phyloP scores from a whole-genome alignment of 1,140 invertebrate species.

The Drosophila burlai region DNA sequence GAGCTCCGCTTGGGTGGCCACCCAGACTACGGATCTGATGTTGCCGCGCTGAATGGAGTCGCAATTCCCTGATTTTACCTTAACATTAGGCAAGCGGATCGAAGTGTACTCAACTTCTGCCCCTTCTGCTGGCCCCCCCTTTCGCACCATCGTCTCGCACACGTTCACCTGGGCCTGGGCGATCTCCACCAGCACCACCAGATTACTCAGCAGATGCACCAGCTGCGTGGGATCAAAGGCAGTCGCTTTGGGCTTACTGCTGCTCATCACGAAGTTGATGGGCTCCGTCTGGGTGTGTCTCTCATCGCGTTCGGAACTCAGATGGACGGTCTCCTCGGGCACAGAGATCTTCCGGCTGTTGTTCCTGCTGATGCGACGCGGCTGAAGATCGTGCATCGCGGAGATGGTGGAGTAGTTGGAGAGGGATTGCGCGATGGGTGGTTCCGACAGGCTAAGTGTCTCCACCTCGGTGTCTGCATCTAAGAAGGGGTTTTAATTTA shows the following conservation, averaged over 20 bases:
- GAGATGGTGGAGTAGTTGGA: slow-evolving; percentile 53
- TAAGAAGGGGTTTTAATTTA: background rate
- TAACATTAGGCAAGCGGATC: slow-evolving; percentile 42
- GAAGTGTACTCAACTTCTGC: slow-evolving; percentile 47
- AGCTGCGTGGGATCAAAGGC: slow-evolving; percentile 27
- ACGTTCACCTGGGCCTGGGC: slow-evolving; percentile 57
- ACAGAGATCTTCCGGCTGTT: slow-evolving; percentile 56
- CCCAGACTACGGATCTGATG: slow-evolving; percentile 42
- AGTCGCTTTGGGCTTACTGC: background rate
- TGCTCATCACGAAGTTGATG: background rate
- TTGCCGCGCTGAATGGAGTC: slow-evolving; percentile 66
- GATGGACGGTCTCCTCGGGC: slow-evolving; percentile 78
- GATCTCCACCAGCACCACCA: slow-evolving; percentile 63
- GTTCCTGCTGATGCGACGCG: slow-evolving; percentile 45
- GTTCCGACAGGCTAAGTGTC: slow-evolving; percentile 29
- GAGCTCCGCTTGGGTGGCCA: slow-evolving; percentile 17
- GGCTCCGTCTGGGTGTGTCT: slow-evolving; percentile 52
- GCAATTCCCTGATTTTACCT: slow-evolving; percentile 56
- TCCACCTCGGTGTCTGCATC: slow-evolving; percentile 41
- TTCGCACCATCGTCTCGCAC: slow-evolving; percentile 54
- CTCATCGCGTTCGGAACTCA: slow-evolving; percentile 78
- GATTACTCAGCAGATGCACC: slow-evolving; percentile 37
- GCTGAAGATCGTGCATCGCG: slow-evolving; percentile 35
- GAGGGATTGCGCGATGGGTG: slow-evolving; percentile 23
- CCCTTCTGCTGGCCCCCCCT: background rate